Conservation (phyloP, 2,113 vertebrate species). For the Boulengerochromis microlepis region DNA sequence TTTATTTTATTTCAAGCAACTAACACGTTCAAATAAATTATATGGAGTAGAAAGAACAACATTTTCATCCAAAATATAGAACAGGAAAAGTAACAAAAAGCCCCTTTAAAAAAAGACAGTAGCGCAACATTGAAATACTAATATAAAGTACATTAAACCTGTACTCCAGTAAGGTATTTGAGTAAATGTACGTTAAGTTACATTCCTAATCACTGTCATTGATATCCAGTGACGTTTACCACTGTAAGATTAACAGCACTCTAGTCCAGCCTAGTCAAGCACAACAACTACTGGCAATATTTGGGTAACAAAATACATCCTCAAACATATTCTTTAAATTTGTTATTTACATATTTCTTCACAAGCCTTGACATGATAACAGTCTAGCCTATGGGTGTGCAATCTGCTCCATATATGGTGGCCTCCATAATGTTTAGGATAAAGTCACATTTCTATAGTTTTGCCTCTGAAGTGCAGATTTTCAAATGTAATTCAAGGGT, state of each 20-base stretch:
- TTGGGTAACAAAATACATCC: neutral
- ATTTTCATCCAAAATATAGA: neutral
- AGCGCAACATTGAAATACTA: neutral
- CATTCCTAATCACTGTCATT: neutral
- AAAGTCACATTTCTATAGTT: neutral
- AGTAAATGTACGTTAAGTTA: neutral
- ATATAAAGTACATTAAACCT: neutral
- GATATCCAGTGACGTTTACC: neutral
- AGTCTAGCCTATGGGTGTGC: neutral
- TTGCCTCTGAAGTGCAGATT: neutral
- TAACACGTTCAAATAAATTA: neutral
- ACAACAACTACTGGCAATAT: neutral
- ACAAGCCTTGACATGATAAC: neutral
- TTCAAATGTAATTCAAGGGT: neutral
- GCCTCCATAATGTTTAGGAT: neutral
- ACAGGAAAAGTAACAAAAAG: neutral
- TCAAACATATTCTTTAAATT: neutral
- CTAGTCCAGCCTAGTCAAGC: neutral
- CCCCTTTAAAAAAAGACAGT: neutral
- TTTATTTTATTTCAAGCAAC: neutral
- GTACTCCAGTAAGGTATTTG: neutral
- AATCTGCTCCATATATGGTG: neutral
- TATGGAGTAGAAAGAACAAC: neutral
- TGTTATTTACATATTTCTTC: neutral
- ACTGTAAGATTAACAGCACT: neutral